Conservation (phyloP, 2,888 invertebrate genomes). For the Labia minor region DNA sequence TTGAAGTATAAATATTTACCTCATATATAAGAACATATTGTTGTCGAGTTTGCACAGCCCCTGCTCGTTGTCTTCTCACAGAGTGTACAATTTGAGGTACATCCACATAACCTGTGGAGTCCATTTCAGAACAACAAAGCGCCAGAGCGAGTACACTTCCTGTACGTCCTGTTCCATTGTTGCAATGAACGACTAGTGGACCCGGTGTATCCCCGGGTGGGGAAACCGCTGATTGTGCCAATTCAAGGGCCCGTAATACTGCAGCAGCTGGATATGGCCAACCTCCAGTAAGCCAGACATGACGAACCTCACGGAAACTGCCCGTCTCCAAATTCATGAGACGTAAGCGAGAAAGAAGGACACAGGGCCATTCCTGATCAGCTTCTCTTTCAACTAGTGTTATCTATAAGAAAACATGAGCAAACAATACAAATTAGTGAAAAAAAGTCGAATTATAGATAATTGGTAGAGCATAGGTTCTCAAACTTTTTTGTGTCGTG, state of each 20-base stretch:
- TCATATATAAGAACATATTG: constrained; percentile 89
- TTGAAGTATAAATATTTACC: constrained; percentile 40
- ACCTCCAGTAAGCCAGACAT: constrained; percentile 82
- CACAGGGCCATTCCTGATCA: neutral
- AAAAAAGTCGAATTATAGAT: neutral
- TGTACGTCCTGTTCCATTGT: constrained; percentile 80
- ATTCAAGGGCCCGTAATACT: constrained; percentile 75
- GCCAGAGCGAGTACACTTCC: constrained; percentile 80
- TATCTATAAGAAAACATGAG: neutral
- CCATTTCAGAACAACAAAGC: constrained; percentile 75
- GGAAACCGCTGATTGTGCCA: constrained; percentile 55
- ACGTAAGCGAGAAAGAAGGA: neutral
- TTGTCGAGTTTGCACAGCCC: constrained; percentile 79
- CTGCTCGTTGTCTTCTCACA: constrained; percentile 76
- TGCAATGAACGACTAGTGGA: constrained; percentile 72
- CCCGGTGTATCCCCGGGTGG: constrained; percentile 43
- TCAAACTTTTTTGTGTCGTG: too few species aligned
- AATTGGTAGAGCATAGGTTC: too few species aligned
- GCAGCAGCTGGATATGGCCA: constrained; percentile 74
- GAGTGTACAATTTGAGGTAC: constrained; percentile 75
- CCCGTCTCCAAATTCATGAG: constrained; percentile 51
- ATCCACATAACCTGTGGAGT: constrained; percentile 67
- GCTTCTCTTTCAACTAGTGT: neutral
- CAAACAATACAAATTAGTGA: neutral
- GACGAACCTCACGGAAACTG: constrained; percentile 76